Conservation (phyloP, 2,797 vertebrate species). For the Botia kubotai region DNA sequence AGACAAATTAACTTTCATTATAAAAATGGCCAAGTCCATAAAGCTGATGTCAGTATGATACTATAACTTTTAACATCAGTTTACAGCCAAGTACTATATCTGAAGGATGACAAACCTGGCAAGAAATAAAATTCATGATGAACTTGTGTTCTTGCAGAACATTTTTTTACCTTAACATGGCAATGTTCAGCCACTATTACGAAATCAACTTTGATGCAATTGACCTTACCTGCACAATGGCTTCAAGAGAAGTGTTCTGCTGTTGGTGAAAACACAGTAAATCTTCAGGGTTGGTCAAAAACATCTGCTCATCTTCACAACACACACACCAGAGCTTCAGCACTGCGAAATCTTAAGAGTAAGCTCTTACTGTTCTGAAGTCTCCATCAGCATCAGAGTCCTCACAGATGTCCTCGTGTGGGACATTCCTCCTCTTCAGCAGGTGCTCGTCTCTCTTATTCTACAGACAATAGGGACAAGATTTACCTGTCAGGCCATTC, state of each 20-base stretch:
- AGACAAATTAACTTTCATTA: too few relatives aligned
- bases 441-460: slow-evolving; percentile 99
- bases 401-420: slow-evolving; percentile 95
- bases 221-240: slow-evolving; percentile 95
- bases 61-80: too few relatives aligned
- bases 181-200: too few relatives aligned
- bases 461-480: slow-evolving; percentile 67
- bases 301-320: background rate
- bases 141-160: too few relatives aligned
- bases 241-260: slow-evolving; percentile 99
- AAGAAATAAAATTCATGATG: too few relatives aligned
- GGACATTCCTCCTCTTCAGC: slow-evolving; percentile 97
- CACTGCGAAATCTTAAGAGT: too few relatives aligned
- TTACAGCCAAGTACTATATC: too few relatives aligned
- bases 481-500: background rate
- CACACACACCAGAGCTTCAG: too few relatives aligned
- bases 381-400: slow-evolving; percentile 96
- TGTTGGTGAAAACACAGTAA: slow-evolving; percentile 68
- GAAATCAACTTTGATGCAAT: background rate
- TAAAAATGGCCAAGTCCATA: too few relatives aligned
- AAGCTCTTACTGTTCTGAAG: slow-evolving; percentile 88
- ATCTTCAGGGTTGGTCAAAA: slow-evolving; percentile 21
- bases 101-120: too few relatives aligned
- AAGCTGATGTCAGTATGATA: too few relatives aligned
- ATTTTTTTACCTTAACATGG: too few relatives aligned